Conservation (phyloP, 2,113 vertebrate species). For the Pollimyrus isidori region DNA sequence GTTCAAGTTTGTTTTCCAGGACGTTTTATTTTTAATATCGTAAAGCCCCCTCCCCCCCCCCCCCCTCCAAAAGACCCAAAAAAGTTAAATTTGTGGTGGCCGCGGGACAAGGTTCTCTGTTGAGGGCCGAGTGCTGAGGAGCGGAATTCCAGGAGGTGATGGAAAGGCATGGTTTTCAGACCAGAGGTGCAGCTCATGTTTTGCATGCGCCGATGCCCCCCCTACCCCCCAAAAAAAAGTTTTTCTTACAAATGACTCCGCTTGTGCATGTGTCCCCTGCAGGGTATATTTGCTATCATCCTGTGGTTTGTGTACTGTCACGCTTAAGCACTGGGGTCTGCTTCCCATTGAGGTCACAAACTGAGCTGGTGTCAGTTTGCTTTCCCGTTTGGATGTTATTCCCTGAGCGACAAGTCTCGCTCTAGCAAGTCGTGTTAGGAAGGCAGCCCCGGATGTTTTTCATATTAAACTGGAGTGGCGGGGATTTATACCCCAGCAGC, state of each 20-base stretch:
- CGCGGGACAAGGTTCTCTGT: background rate
- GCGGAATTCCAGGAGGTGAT: background rate
- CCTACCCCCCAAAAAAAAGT: background rate
- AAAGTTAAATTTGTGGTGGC: background rate
- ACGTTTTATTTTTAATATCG: slow-evolving; percentile 46
- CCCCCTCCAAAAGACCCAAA: slow-evolving; percentile 38
- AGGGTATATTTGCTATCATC: slow-evolving; percentile 26
- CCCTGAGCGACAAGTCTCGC: background rate
- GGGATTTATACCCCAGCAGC: background rate
- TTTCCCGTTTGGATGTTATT: background rate
- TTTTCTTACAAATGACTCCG: slow-evolving; percentile 26
- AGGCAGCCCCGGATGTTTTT: background rate
- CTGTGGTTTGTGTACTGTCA: slow-evolving; percentile 11
- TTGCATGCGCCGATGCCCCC: background rate
- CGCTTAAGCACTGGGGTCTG: background rate
- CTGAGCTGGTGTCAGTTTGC: background rate
- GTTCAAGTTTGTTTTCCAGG: slow-evolving; percentile 56
- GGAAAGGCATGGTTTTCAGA: background rate
- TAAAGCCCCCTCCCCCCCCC: slow-evolving; percentile 58
- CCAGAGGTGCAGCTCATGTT: background rate
- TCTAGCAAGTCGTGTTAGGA: background rate
- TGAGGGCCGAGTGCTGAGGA: background rate
- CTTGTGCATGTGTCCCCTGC: slow-evolving; percentile 32
- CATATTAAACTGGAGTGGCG: background rate
- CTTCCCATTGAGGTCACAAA: slow-evolving; percentile 15